Conservation (phyloP, 2,797 vertebrate genomes). For the Lophotriccus pileatus region DNA sequence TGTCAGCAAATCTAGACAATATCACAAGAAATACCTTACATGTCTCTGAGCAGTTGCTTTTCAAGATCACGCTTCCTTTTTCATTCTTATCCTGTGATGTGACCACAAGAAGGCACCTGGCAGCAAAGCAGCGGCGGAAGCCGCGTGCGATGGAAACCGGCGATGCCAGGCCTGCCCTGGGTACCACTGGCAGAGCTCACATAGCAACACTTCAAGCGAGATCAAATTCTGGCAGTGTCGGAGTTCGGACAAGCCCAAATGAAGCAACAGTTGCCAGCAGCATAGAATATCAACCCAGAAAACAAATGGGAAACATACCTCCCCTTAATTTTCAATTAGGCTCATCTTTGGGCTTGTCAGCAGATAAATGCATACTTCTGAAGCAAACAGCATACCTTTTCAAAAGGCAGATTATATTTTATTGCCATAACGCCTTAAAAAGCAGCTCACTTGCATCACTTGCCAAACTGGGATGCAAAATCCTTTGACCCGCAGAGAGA, state of each 20-base stretch:
- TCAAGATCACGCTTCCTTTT: neutral
- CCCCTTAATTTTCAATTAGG: neutral
- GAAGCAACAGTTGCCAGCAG: neutral
- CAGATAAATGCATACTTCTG: rapidly evolving
- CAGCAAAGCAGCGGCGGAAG: rapidly evolving
- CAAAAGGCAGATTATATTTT: neutral
- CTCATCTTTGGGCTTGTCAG: neutral
- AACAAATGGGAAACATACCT: neutral
- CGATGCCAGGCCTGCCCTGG: rapidly evolving
- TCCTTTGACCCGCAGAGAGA: neutral
- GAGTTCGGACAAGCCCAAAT: neutral
- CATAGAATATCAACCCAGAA: neutral
- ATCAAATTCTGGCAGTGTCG: rapidly evolving
- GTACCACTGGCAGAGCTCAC: neutral
- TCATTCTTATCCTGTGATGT: rapidly evolving
- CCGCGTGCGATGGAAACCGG: rapidly evolving
- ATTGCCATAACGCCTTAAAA: neutral
- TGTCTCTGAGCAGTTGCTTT: neutral
- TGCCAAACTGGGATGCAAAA: neutral
- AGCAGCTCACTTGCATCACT: neutral
- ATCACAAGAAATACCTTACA: neutral
- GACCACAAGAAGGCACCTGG: neutral
- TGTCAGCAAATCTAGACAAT: neutral
- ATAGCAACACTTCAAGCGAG: rapidly evolving
- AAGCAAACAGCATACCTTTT: neutral